Base-by-base conservation (phyloP, 2,113 vertebrate genomes). In the Bufo gargarizans region DNA sequence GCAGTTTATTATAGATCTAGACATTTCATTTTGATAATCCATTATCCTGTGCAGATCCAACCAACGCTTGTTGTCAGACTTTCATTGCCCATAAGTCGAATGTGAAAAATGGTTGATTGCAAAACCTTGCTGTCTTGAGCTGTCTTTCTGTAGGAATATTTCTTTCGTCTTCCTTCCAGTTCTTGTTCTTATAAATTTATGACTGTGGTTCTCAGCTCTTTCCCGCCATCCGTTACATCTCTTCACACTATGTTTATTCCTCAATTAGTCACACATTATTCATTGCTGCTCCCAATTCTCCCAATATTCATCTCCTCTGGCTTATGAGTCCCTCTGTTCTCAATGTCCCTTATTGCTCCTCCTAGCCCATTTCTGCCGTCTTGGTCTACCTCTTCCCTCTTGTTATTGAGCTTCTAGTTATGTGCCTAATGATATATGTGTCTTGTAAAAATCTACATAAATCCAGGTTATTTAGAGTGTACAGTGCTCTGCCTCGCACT, bases 1-100 rank as follows among this genome's bases (percentile, higher is more conserved):
- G 56, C 17, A 47, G 67, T 74, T 82, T 88, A 74, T 53, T 82
- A 82, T 80, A 88, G 86, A 77, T 82, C 47, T n/a, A 69, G 86
- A 82, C 79, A 76, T 58, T 82, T 56, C 82, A 77, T 88, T 82
- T 55, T 59, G 17, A 49, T 82, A 88, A 74, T 50, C 79, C 45
- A n/a, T 74, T 88, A 53, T 82, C 67, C 22, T 17, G 12, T 71
- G 49, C 10, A 71, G 63, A 49, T 67, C 63, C 81, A n/a, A 22
- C 12, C 53, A 69, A 33, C 43, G 0, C 59, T 12, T 63, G 6
- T 20, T 63, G 13, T 20, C 8, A 50, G 67, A n/a, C 65, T 17
- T 53, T 17, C 50, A 20, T 76, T 76, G 72, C 17, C 20, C 19
- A 76, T 50, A 76, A 20, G 47, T 20, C 17, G 4, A 47, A 50